These are phyloP conservation scores for Coptodon bakossiorum DNA, from an alignment of 2,113 vertebrate genomes.

Conservation along the genomic window DNA sequence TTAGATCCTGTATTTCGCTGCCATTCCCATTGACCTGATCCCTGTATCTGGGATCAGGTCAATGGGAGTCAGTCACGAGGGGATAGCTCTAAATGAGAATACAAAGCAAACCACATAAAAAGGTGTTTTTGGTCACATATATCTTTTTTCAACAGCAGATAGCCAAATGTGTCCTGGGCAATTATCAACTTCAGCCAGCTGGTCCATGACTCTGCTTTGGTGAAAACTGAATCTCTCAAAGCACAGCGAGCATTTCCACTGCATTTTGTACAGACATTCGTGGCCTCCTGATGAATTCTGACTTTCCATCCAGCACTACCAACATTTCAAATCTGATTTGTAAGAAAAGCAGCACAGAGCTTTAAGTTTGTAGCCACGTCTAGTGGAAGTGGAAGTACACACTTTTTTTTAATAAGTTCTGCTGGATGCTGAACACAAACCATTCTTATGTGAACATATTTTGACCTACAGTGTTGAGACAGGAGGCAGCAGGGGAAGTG, in stretches of 20 bases:
- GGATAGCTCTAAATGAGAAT: neutral
- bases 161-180: neutral
- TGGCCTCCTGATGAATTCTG: neutral
- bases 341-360: neutral
- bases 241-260: neutral
- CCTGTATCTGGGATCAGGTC: neutral
- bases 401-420: neutral
- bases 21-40: too few relatives aligned
- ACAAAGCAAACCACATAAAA: neutral
- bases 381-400: neutral
- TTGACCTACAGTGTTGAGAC: neutral
- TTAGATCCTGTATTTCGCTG: neutral
- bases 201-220: neutral
- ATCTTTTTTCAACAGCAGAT: neutral
- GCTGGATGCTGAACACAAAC: neutral
- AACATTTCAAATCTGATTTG: neutral
- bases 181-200: neutral
- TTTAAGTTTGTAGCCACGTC: neutral
- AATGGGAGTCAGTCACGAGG: neutral
- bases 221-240: neutral
- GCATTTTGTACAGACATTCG: neutral
- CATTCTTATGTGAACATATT: neutral
- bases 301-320: neutral
- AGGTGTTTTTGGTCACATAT: accelerated
- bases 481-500: conserved; percentile 23